Conservation (phyloP, 2,888 invertebrate genomes). For the Lymantria dispar region DNA sequence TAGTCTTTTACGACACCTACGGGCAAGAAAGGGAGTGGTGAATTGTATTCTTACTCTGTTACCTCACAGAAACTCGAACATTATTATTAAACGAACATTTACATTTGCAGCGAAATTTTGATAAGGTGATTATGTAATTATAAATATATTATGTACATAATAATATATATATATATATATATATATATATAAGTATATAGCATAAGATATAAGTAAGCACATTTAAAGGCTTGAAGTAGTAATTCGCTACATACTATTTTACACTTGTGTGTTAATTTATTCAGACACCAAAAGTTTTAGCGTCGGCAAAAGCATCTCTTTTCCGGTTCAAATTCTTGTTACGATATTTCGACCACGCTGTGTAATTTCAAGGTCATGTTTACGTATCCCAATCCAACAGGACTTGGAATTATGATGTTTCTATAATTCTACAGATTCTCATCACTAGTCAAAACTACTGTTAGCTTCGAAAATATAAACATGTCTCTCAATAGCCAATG, state of each 20-base stretch:
- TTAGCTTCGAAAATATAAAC: no score
- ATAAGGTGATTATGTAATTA: background rate
- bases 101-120: background rate
- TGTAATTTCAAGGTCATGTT: background rate
- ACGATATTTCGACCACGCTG: background rate
- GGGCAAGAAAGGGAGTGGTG: no score
- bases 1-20: no score
- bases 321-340: slow-evolving; percentile 9
- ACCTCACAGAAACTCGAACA: no score
- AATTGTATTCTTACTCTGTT: no score
- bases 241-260: slow-evolving; percentile 12
- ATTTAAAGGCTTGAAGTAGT: background rate
- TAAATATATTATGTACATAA: no score
- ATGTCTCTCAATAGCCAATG: no score
- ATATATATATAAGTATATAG: background rate
- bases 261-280: slow-evolving; percentile 15
- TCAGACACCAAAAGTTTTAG: slow-evolving; percentile 7
- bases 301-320: slow-evolving; percentile 5
- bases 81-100: background rate
- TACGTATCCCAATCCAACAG: background rate
- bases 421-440: no score
- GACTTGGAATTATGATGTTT: no score
- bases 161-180: no score
- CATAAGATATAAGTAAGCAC: background rate
- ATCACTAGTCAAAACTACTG: no score